Percentiles rank a stretch among this genome's conserved stretches.
These are phyloP conservation scores for Drosophila neocordata DNA, from an alignment of 1,140 invertebrate genomes.

Conservation along the genomic window DNA sequence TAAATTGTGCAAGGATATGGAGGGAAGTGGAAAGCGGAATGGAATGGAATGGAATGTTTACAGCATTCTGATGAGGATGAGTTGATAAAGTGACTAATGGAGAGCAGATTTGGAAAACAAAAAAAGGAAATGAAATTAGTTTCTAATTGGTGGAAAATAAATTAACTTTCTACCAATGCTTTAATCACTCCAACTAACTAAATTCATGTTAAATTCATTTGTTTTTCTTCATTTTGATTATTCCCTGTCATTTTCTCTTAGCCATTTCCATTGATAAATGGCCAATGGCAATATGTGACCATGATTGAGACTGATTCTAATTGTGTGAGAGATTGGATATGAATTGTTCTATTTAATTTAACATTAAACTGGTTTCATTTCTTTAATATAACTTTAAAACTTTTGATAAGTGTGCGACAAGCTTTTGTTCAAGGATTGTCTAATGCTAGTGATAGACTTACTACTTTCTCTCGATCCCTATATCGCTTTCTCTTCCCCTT, in stretches of 20 bases:
- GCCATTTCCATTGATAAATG: background rate
- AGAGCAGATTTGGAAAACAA: background rate
- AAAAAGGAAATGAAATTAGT: too few relatives aligned
- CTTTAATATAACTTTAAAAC: conserved; percentile 23
- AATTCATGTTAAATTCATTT: too few relatives aligned
- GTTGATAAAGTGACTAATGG: conserved; percentile 4
- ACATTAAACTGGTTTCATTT: conserved; percentile 58
- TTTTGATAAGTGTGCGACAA: conserved; percentile 21
- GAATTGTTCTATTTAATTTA: conserved; percentile 43
- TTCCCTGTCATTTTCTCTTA: conserved; percentile 5
- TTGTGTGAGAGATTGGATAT: conserved; percentile 36
- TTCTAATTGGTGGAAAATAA: too few relatives aligned
- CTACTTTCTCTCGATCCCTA: conserved; percentile 36
- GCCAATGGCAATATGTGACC: conserved; percentile 23
- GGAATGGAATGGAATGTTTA: background rate
- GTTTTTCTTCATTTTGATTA: background rate
- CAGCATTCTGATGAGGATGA: background rate
- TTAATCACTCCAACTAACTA: too few relatives aligned
- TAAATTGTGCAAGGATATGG: conserved; percentile 16
- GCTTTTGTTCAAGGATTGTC: conserved; percentile 26
- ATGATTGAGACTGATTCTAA: conserved; percentile 63
- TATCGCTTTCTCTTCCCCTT: conserved; percentile 30
- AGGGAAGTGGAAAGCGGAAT: background rate
- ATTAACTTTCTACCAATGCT: too few relatives aligned
- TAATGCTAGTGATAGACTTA: conserved; percentile 78